Evolutionary conservation across 2,888 invertebrate genomes (phyloP).

Genomic region (Barypeithes pellucidus): DNA sequence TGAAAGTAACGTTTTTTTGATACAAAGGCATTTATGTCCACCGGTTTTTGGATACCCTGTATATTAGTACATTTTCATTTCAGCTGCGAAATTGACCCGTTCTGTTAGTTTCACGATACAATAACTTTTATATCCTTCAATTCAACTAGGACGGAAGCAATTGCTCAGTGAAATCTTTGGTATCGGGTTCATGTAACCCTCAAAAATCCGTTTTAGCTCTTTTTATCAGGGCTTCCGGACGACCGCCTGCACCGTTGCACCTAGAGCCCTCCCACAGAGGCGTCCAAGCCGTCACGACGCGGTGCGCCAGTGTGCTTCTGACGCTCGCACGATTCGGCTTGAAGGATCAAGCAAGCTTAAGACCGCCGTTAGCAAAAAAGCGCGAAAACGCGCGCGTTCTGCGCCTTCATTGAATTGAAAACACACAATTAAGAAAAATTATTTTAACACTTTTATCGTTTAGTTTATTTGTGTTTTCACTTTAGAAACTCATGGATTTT

Average conservation of each 20-base stretch:
- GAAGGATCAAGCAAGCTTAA: constrained; percentile 12
- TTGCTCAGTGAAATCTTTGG: not conserved
- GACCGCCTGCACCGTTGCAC: constrained; percentile 45
- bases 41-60: too few species aligned
- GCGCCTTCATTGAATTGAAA: constrained; percentile 22
- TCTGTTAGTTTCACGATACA: too few species aligned
- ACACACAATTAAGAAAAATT: not conserved
- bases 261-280: constrained; percentile 35
- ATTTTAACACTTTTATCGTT: not conserved
- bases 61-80: too few species aligned
- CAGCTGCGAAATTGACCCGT: too few species aligned
- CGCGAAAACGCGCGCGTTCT: constrained; percentile 40
- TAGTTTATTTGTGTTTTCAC: not conserved
- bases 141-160: too few species aligned
- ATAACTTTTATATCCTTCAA: not conserved
- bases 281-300: constrained; percentile 37
- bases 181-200: not conserved
- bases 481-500: not conserved
- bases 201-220: constrained; percentile 23
- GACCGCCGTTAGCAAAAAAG: constrained; percentile 22
- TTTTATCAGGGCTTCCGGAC: constrained; percentile 34
- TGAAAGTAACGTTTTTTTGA: too few species aligned
- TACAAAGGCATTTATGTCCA: too few species aligned
- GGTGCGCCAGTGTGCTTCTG: constrained; percentile 41
- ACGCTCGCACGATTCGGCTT: constrained; percentile 40